phyloP scores from a whole-genome alignment of 2,888 invertebrate species.

The Conus canariensis region DNA sequence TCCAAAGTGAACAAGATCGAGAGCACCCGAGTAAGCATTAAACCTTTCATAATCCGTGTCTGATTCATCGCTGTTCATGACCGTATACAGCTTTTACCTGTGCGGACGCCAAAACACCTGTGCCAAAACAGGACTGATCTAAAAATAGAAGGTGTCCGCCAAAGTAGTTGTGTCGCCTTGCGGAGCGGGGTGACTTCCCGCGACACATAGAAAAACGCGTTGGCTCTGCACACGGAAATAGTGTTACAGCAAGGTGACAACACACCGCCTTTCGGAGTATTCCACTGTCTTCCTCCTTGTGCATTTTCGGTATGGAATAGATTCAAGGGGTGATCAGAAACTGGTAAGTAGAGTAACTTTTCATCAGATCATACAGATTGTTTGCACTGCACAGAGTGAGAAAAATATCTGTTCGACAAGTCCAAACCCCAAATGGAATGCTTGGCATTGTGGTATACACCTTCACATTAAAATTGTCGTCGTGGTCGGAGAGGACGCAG shows the following conservation, averaged over 20 bases:
- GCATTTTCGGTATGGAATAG: slow-evolving; percentile 22
- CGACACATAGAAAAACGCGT: neutral
- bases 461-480: slow-evolving; percentile 28
- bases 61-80: neutral
- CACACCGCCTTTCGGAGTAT: slow-evolving; percentile 19
- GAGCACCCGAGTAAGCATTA: neutral
- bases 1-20: neutral
- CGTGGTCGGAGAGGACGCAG: slow-evolving; percentile 7
- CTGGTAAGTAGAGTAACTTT: neutral
- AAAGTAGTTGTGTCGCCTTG: slow-evolving; percentile 32
- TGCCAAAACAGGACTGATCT: slow-evolving; percentile 19
- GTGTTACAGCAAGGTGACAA: slow-evolving; percentile 29
- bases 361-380: neutral
- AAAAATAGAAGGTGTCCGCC: slow-evolving; percentile 12
- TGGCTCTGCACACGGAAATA: slow-evolving; percentile 28
- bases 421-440: neutral
- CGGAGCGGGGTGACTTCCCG: slow-evolving; percentile 41
- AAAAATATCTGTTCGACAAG: neutral
- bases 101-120: slow-evolving; percentile 8
- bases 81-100: slow-evolving; percentile 2
- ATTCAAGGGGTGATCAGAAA: neutral
- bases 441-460: slow-evolving; percentile 14
- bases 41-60: neutral
- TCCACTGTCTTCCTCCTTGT: neutral
- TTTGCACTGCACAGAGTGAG: neutral